phyloP scores from a whole-genome alignment of 2,888 invertebrate genomes.

The Parelbella ahira region DNA sequence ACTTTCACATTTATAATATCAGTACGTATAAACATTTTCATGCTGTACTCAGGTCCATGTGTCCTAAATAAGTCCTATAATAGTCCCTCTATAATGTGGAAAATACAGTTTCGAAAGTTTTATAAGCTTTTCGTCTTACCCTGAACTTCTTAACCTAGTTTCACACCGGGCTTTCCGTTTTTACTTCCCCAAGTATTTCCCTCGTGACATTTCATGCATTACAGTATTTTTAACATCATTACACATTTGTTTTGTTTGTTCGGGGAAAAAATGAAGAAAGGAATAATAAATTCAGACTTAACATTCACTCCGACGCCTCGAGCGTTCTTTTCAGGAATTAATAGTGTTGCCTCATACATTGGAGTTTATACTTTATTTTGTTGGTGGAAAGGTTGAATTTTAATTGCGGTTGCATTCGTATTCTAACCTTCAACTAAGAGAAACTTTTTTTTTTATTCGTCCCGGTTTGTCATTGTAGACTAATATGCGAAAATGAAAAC shows the following conservation, averaged over 20 bases:
- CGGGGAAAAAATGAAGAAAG: constrained; percentile 8
- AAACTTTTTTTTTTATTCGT: neutral
- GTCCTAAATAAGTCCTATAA: too few species aligned
- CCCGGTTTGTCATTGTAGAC: constrained; percentile 1
- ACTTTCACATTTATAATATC: too few species aligned
- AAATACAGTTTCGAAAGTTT: too few species aligned
- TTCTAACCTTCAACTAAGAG: neutral
- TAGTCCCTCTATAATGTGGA: too few species aligned
- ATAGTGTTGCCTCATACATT: neutral
- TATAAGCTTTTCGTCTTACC: too few species aligned
- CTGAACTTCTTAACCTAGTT: too few species aligned
- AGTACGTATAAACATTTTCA: too few species aligned
- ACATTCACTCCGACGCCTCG: constrained; percentile 19
- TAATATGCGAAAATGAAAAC: too few species aligned
- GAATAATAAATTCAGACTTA: constrained; percentile 17
- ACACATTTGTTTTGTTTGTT: constrained; percentile 13
- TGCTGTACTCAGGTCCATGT: too few species aligned
- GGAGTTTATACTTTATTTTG: neutral
- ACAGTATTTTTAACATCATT: constrained; percentile 15
- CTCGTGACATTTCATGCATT: too few species aligned
- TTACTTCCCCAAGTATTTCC: too few species aligned
- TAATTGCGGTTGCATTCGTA: neutral
- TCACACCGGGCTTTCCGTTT: too few species aligned
- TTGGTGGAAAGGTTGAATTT: neutral
- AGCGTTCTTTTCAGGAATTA: constrained; percentile 9